Percentiles rank a stretch among this genome's conserved stretches.
Conservation (phyloP, 2,888 invertebrate genomes). For the Xylocampa areola region DNA sequence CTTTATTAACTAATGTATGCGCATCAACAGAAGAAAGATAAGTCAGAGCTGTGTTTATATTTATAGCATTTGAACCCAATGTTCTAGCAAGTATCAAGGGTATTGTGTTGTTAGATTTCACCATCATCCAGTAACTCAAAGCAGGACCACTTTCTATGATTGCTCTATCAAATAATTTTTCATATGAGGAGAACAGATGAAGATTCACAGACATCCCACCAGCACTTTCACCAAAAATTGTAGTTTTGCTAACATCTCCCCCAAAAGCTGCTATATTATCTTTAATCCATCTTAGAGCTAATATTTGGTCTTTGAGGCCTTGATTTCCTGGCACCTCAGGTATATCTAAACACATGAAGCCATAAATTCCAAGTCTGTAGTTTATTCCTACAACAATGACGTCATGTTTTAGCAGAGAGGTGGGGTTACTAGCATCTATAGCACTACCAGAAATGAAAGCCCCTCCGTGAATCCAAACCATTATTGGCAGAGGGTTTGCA, state of each 20-base stretch:
- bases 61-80: conserved; percentile 22
- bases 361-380: conserved; percentile 50
- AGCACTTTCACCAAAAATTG: conserved; percentile 65
- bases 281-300: conserved; percentile 66
- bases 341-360: conserved; percentile 57
- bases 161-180: conserved; percentile 34
- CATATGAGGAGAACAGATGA: conserved; percentile 34
- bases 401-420: conserved; percentile 16
- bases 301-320: conserved; percentile 64
- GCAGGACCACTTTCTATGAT: conserved; percentile 45
- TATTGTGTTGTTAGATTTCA: conserved; percentile 26
- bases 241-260: conserved; percentile 54
- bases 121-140: conserved; percentile 35
- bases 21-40: conserved; percentile 25
- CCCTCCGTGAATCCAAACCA: conserved; percentile 37
- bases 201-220: conserved; percentile 57
- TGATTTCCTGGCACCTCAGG: conserved; percentile 66
- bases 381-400: conserved; percentile 28
- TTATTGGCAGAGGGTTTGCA: conserved; percentile 22
- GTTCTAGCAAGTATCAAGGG: conserved; percentile 21
- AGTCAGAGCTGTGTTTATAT: conserved; percentile 20
- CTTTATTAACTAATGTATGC: not conserved
- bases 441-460: conserved; percentile 9
- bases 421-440: conserved; percentile 1
- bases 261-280: conserved; percentile 64